Evolutionary conservation across 2,113 vertebrate genomes (phyloP), one percentile per base, ranked within the genome.

Genomic region (Echinops telfairi): DNA sequence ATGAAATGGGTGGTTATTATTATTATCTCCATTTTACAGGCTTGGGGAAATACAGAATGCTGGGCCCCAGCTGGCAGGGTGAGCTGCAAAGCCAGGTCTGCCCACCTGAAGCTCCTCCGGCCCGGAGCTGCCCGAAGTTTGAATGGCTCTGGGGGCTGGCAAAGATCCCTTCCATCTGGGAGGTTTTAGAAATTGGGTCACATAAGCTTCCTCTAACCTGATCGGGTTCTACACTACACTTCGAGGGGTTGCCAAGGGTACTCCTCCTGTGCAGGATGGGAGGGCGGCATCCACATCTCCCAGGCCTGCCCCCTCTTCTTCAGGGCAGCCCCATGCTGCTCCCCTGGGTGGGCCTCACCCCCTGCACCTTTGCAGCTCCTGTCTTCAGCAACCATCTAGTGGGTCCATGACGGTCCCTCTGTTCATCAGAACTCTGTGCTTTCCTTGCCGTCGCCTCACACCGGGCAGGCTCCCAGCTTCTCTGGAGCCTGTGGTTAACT

Each of bases 231-330:
- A 40, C 27, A 29, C 76, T 4, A 19, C 23, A 23, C 9, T 19
- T 11, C 5, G 47, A 53, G 47, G 4, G 70, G 17, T 23, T 1
- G 0, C 38, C 0, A 29, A 3, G n/a, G 23, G 10, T 58, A 2
- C 7, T 5, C 71, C 73, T 70, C 11, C 38, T 64, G 71, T 36
- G 33, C 8, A 33, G 23, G 5, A 9, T 7, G n/a, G 6, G n/a
- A 90, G 25, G 75, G 33, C 40, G 66, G 66, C 25, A 19, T 12
- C 19, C 6, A 0, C 7, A 12, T 12, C 17, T 22, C 22, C 40
- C 14, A 6, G 0, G 0, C 23, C 17, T 0, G 0, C 14, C 31
- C n/a, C 33, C 20, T 38, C n/a, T 19, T 68, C 71, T 10, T 31
- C 29, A 31, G 83, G 38, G 10, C 38, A 47, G 64, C 53, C 4